Conservation (phyloP, 2,113 vertebrate genomes). For the Tragelaphus imberbis region DNA sequence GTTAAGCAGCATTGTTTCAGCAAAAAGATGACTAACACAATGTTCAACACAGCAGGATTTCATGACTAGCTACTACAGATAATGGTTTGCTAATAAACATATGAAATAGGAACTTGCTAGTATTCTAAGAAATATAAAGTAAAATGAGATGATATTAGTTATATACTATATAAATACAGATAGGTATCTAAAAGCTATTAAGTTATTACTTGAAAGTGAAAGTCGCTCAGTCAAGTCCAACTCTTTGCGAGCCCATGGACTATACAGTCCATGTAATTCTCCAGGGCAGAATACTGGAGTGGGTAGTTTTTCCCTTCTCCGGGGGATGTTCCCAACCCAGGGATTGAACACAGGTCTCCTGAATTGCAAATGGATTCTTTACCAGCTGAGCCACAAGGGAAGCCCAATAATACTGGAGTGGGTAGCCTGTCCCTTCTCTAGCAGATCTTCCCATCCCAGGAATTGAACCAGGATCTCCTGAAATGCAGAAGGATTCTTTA, state of each 20-base stretch:
- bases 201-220: neutral
- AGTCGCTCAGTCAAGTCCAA: neutral
- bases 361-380: neutral
- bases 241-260: neutral
- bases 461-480: neutral
- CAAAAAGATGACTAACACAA: neutral
- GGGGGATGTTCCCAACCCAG: neutral
- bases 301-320: neutral
- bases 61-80: neutral
- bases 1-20: neutral
- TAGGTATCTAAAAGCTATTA: neutral
- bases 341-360: neutral
- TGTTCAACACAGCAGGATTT: neutral
- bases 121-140: neutral
- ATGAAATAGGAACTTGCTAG: conserved; percentile 7
- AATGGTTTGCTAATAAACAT: neutral
- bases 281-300: neutral
- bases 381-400: neutral
- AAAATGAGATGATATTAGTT: neutral
- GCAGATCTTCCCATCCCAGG: neutral
- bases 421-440: neutral
- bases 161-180: neutral
- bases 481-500: neutral
- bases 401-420: neutral
- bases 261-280: neutral